Conservation (phyloP, 53 echinoderm and acorn worm genomes). For the Arbacia lixula region DNA sequence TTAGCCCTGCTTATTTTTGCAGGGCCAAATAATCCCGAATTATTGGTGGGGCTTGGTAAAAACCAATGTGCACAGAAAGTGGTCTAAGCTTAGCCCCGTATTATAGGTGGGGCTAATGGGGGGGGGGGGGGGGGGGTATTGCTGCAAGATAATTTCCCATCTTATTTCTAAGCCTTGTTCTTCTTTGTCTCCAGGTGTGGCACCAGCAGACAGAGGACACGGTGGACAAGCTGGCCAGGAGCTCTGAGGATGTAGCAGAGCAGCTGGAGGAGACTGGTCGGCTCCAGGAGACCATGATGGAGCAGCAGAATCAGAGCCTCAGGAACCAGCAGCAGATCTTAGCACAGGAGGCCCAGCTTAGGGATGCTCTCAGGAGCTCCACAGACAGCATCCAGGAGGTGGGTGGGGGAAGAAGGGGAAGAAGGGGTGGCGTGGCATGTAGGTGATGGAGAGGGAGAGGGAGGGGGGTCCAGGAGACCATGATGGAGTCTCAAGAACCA, state of each 20-base stretch:
- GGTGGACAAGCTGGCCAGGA: constrained; percentile 78
- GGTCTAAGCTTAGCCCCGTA: no score
- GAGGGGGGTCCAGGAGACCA: no score
- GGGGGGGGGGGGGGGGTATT: no score
- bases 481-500: constrained; percentile 85
- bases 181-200: constrained; percentile 67
- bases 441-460: no score
- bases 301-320: constrained; percentile 78
- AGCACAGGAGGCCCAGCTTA: constrained; percentile 73
- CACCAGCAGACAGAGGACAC: constrained; percentile 92
- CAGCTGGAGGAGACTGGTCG: constrained; percentile 80
- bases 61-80: no score
- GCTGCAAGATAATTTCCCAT: no score
- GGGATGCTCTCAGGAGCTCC: constrained; percentile 62
- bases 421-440: no score
- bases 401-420: no score
- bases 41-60: no score
- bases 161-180: background rate
- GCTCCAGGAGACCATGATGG: constrained; percentile 87
- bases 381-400: constrained; percentile 62
- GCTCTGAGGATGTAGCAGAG: constrained; percentile 86
- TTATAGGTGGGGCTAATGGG: no score
- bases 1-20: no score
- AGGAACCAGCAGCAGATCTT: constrained; percentile 82
- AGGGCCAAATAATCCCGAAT: no score